Evolutionary conservation across 2,113 vertebrate species (phyloP), one percentile per base, ranked within the genome.

Genomic region (Nematolebias whitei): DNA sequence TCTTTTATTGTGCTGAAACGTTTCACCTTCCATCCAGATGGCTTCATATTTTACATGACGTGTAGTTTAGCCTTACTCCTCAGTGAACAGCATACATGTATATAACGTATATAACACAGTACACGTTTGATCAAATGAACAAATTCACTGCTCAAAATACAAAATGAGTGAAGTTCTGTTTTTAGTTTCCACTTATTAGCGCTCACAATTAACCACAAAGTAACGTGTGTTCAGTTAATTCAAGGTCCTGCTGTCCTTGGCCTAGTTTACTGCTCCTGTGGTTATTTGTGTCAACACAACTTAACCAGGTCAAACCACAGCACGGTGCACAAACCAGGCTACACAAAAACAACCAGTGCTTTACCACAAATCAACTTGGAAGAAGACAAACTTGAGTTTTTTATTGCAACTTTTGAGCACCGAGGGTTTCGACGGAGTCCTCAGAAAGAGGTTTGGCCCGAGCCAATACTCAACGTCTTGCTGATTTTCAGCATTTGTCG

Each of bases 191-290:
- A 29, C 26, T 29, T 29, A 3, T 7, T 4, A 35, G 9, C 5
- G 9, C 32, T 35, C 32, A 35, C 32, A 35, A 35, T 18, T n/a
- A n/a, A 18, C 19, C 19, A 13, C 14, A 2, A 23, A 49, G 47
- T 22, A 22, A 49, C 20, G 2, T 23, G 56, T 73, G 60, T 50
- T 40, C 59, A 74, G 69, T 76, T 62, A 79, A 73, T 61, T 74
- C 79, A 81, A 85, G 82, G 84, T 83, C 71, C 68, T 19, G 63
- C 19, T 62, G 82, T 81, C 84, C 79, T 86, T 79, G 51, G 26
- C 79, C 82, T 79, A 73, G 52, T 86, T 88, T 80, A 68, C 60
- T 35, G 41, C 58, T 19, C 16, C 62, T 50, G 61, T 51, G 60
- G 71, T 32, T 54, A 75, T 77, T 63, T 82, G 73, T 78, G 70